A percentile compares a stretch with the other conserved stretches of the same genome.
These are phyloP conservation scores for Emys orbicularis DNA, from an alignment of 2,797 vertebrate genomes.

Conservation along the genomic window DNA sequence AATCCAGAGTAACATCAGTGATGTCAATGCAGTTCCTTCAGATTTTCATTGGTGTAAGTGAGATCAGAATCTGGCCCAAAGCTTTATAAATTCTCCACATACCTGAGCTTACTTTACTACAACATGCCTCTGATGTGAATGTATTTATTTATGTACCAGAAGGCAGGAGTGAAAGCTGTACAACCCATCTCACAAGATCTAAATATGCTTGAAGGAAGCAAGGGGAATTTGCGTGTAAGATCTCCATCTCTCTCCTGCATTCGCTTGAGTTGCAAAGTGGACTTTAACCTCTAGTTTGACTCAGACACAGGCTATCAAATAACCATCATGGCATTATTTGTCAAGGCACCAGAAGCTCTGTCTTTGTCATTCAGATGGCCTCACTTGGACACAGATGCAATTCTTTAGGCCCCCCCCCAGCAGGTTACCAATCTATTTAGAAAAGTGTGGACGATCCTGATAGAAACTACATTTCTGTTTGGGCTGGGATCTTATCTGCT, in stretches of 20 bases:
- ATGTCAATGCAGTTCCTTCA: neutral
- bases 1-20: neutral
- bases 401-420: fast-evolving
- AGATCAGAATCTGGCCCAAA: neutral
- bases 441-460: fast-evolving
- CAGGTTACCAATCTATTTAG: neutral
- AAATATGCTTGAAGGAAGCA: neutral
- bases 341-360: neutral
- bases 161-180: neutral
- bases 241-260: neutral
- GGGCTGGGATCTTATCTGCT: neutral
- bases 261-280: neutral
- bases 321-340: neutral
- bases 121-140: neutral
- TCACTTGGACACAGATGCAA: fast-evolving
- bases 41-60: neutral
- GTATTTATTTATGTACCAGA: neutral
- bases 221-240: neutral
- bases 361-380: fast-evolving
- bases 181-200: neutral
- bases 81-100: neutral
- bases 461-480: neutral
- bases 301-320: neutral
- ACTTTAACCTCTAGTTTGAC: neutral
- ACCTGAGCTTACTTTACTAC: neutral